Percentiles rank a stretch among this genome's conserved stretches.
phyloP scores from a whole-genome alignment of 2,797 vertebrate species.

The Alcedo atthis region DNA sequence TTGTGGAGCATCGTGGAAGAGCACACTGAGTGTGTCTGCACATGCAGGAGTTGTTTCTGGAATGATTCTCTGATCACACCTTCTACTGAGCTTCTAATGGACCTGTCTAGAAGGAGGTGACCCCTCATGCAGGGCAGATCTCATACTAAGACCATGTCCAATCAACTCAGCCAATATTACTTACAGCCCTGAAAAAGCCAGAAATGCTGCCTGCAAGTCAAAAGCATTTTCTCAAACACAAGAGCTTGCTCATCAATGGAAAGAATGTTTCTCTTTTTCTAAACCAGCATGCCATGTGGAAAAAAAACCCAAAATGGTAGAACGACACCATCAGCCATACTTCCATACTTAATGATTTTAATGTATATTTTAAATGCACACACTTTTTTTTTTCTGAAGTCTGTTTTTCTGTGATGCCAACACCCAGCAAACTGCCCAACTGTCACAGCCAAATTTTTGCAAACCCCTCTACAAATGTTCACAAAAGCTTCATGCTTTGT shows the following conservation, averaged over 20 bases:
- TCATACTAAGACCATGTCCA: accelerated
- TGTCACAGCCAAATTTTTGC: not conserved
- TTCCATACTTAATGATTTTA: not conserved
- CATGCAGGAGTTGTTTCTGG: accelerated
- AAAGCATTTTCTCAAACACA: not conserved
- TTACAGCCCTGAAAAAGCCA: not conserved
- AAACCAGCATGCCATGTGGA: not conserved
- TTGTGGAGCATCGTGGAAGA: not conserved
- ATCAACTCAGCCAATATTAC: not conserved
- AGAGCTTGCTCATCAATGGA: not conserved
- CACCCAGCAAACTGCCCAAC: not conserved
- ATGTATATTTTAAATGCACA: not conserved
- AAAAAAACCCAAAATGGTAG: not conserved
- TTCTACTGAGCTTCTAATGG: not conserved
- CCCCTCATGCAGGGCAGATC: not conserved
- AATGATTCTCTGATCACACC: not conserved
- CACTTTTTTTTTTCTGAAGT: not conserved
- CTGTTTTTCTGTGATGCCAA: not conserved
- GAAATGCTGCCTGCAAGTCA: not conserved
- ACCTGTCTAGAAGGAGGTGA: not conserved
- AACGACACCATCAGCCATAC: not conserved
- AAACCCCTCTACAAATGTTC: not conserved
- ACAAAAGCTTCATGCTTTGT: not conserved
- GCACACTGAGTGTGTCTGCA: no score
- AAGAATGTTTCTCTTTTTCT: not conserved